Percentiles rank a stretch among this genome's conserved stretches.
phyloP scores from a whole-genome alignment of 2,113 vertebrate genomes.

The Melanotaenia duboulayi region DNA sequence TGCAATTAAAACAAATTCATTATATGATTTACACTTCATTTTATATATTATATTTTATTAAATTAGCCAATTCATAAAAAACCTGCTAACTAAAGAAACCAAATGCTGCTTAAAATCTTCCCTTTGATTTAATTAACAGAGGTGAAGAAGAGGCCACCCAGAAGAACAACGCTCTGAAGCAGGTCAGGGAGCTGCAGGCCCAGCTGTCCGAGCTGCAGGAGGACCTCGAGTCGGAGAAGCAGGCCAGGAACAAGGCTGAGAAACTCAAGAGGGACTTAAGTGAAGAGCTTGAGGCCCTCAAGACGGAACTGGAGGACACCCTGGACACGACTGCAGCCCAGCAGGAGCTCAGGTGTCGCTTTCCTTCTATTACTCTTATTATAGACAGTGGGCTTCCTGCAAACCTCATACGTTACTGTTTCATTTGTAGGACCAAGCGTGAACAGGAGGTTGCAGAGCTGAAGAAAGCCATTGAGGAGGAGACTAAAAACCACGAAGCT shows the following conservation, averaged over 20 bases:
- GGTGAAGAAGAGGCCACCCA: slow-evolving; percentile 93
- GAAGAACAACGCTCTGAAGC: slow-evolving; percentile 94
- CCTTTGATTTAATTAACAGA: slow-evolving; percentile 70
- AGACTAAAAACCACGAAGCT: slow-evolving; percentile 93
- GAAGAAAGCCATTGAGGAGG: slow-evolving; percentile 97
- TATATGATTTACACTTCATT: no score
- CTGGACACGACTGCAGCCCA: slow-evolving; percentile 97
- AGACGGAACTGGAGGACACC: slow-evolving; percentile 97
- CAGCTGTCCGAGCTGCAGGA: slow-evolving; percentile 95
- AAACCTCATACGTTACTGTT: background rate
- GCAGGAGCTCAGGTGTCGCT: slow-evolving; percentile 93
- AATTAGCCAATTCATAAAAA: no score
- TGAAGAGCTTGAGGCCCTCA: slow-evolving; percentile 96
- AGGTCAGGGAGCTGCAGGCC: slow-evolving; percentile 93
- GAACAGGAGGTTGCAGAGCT: slow-evolving; percentile 97
- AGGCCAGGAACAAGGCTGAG: slow-evolving; percentile 93
- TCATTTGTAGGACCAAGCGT: slow-evolving; percentile 88
- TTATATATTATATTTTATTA: no score
- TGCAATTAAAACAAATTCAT: no score
- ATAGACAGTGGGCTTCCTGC: background rate
- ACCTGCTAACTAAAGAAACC: no score
- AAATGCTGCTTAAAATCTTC: no score
- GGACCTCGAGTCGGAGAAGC: slow-evolving; percentile 95
- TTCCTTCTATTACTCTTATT: background rate
- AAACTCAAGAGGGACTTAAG: slow-evolving; percentile 97